Evolutionary conservation across 2,888 invertebrate species (phyloP).

Genomic region (Fragum whitleyi): DNA sequence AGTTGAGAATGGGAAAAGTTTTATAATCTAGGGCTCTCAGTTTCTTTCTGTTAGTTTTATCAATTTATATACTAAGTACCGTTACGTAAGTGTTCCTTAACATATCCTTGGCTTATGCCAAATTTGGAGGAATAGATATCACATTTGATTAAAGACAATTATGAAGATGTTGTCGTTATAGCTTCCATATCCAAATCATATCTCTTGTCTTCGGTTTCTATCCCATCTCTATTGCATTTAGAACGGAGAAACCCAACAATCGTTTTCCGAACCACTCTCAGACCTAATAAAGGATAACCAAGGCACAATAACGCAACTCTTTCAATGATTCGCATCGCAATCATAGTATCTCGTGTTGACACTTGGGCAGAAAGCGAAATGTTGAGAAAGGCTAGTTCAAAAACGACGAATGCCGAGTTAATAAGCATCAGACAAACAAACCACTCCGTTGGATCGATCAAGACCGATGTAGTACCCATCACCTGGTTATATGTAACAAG

Average conservation of each 20-base stretch:
- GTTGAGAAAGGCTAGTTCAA: not conserved
- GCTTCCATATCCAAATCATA: slow-evolving; percentile 23
- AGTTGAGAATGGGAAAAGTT: no score
- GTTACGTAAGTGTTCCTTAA: no score
- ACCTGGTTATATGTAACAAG: slow-evolving; percentile 21
- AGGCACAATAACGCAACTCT: not conserved
- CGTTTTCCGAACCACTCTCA: not conserved
- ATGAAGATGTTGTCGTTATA: slow-evolving; percentile 8
- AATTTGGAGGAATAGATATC: no score
- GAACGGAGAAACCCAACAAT: not conserved
- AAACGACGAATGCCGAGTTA: slow-evolving; percentile 11
- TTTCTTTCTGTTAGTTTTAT: no score
- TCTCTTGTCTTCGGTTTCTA: not conserved
- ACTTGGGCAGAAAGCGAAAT: not conserved
- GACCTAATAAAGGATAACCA: not conserved
- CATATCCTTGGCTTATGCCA: no score
- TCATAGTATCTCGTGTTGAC: not conserved
- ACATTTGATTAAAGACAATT: no score
- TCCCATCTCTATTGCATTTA: not conserved
- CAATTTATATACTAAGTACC: no score
- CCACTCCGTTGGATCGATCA: slow-evolving; percentile 17
- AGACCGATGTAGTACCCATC: not conserved
- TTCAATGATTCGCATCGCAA: not conserved
- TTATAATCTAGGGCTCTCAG: no score
- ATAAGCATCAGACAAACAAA: slow-evolving; percentile 17